phyloP scores from a whole-genome alignment of 2,888 invertebrate species.

The Abrostola triplasia region DNA sequence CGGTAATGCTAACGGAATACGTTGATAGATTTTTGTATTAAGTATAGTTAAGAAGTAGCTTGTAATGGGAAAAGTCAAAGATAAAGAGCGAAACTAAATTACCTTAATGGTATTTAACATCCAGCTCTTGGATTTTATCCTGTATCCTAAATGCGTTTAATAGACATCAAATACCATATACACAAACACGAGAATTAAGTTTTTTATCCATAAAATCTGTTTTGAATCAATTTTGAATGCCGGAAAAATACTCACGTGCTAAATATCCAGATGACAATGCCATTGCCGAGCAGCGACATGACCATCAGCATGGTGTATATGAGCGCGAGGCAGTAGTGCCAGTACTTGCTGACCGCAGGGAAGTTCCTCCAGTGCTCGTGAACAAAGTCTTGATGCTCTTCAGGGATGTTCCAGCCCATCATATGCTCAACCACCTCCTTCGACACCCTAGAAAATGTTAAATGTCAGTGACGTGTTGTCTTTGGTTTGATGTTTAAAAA shows the following conservation, averaged over 20 bases:
- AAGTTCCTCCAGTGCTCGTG: constrained; percentile 92
- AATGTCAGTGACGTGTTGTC: background rate
- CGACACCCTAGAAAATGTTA: constrained; percentile 70
- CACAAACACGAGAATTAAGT: too few species aligned
- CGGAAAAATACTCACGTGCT: constrained; percentile 88
- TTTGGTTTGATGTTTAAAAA: background rate
- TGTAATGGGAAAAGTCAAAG: too few species aligned
- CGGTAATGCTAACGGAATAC: too few species aligned
- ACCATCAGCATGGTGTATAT: constrained; percentile 90
- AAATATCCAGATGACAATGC: constrained; percentile 92
- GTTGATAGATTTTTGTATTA: too few species aligned
- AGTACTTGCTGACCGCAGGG: constrained; percentile 90
- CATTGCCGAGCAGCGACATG: constrained; percentile 90
- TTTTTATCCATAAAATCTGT: background rate
- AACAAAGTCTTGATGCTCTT: constrained; percentile 89
- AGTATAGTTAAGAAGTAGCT: too few species aligned
- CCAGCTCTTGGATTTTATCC: too few species aligned
- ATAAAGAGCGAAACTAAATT: too few species aligned
- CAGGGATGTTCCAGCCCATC: constrained; percentile 91
- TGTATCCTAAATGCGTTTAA: too few species aligned
- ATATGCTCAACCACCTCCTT: constrained; percentile 83
- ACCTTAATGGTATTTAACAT: too few species aligned
- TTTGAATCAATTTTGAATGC: background rate
- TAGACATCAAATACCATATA: too few species aligned
- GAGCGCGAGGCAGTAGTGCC: constrained; percentile 90